These are phyloP conservation scores for Pipistrellus pygmaeus DNA, from an alignment of 2,797 vertebrate species.

Conservation along the genomic window DNA sequence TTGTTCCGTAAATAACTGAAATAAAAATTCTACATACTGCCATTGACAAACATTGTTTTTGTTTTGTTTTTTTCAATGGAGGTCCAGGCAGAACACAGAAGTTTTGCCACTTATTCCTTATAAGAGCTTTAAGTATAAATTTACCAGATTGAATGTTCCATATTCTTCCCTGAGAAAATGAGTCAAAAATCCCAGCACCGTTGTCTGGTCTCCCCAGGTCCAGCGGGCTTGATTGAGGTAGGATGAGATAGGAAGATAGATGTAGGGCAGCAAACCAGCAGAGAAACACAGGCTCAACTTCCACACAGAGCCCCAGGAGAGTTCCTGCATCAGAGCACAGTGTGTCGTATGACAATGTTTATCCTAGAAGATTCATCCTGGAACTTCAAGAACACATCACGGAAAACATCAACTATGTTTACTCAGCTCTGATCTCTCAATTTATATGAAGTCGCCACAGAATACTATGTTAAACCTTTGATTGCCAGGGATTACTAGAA, in stretches of 20 bases:
- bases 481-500: constrained; percentile 88
- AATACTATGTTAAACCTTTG: constrained; percentile 86
- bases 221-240: constrained; percentile 93
- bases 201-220: constrained; percentile 99
- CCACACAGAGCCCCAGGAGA: constrained; percentile 87
- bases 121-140: background rate
- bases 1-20: background rate
- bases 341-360: constrained; percentile 78
- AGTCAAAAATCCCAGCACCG: constrained; percentile 93
- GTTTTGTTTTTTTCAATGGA: background rate
- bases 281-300: constrained; percentile 91
- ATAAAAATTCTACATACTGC: constrained; percentile 7
- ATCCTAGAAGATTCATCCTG: constrained; percentile 80
- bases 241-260: constrained; percentile 95
- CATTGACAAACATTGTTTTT: background rate
- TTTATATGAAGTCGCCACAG: constrained; percentile 87
- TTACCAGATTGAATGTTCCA: constrained; percentile 96
- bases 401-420: constrained; percentile 87
- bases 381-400: constrained; percentile 85
- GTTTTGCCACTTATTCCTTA: background rate
- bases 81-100: background rate
- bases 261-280: constrained; percentile 94
- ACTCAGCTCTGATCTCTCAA: constrained; percentile 87
- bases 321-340: constrained; percentile 90
- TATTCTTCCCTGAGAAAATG: constrained; percentile 98